Evolutionary conservation across 2,113 vertebrate species (phyloP).

Genomic region (Daboia siamensis): DNA sequence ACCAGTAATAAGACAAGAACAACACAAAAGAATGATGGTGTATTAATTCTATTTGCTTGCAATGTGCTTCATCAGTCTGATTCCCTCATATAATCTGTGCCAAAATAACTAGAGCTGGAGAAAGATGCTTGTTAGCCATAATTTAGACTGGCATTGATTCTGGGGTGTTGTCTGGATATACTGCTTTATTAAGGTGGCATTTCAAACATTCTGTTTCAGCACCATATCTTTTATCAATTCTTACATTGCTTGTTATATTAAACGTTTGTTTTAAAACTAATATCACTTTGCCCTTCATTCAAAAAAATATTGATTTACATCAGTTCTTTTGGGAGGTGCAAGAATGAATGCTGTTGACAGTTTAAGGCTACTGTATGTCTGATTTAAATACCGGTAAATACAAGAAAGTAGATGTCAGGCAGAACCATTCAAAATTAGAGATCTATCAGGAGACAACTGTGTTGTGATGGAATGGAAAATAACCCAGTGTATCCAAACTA

Average conservation of each 20-base stretch:
- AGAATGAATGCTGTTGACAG: constrained; percentile 45
- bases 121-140: constrained; percentile 7
- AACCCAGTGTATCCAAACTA: neutral
- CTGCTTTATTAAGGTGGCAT: neutral
- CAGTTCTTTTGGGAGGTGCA: constrained; percentile 12
- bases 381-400: constrained; percentile 58
- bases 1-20: neutral
- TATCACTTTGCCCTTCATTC: constrained; percentile 22
- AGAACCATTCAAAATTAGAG: constrained; percentile 27
- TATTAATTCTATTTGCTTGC: constrained; percentile 33
- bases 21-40: constrained; percentile 22
- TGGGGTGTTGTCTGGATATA: neutral
- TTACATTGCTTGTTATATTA: constrained; percentile 1
- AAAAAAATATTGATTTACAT: constrained; percentile 38
- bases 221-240: neutral
- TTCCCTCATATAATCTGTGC: constrained; percentile 22
- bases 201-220: neutral
- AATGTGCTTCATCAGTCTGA: constrained; percentile 40
- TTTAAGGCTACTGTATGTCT: constrained; percentile 55
- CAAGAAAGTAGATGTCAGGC: constrained; percentile 55
- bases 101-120: neutral
- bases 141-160: neutral
- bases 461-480: neutral
- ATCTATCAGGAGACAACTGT: neutral
- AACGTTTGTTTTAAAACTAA: constrained; percentile 23